Base-by-base conservation (phyloP, 2,888 invertebrate genomes). In the Cyrtodaria siliqua region DNA sequence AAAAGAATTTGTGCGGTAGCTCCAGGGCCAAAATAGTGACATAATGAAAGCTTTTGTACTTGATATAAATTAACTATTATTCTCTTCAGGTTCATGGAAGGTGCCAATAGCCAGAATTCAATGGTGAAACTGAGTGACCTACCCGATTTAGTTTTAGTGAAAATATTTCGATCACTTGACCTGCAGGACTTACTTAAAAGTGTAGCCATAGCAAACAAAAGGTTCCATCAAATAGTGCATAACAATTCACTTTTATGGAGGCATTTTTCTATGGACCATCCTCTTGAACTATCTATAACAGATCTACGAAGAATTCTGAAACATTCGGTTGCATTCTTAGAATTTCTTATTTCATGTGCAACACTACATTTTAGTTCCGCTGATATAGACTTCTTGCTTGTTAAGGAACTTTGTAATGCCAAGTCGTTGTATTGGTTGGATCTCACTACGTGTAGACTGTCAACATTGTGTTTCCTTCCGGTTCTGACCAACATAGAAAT, bases 401-500 rank as follows among this genome's bases (percentile, higher is more conserved):
- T 40, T 26, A 68, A 4, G 3, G 42, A 52, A 29, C 44, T 61
- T 18, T 27, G 59, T 52, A 52, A 52, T 2, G 38, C 68, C 9
- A 69, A 44, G 14, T 27, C 20, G 2, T 18, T 68, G 40, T 61
- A 59, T 56, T 73, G 67, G 73, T 40, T 61, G 16, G 73, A 57
- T 61, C 53, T n/a, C n/a, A n/a, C n/a, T n/a, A n/a, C n/a, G n/a
- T n/a, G n/a, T n/a, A n/a, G n/a, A n/a, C n/a, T n/a, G 40, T 68
- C 57, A 27, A 57, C 74, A 38, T 55, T 69, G 38, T 63, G 63
- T 38, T 63, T 63, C 40, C 40, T 63, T 14, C 49, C 33, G n/a
- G 52, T 33, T 16, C 6, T 59, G 24, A 27, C 63, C 29, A 63
- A 67, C 16, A 16, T 74, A 14, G 53, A 69, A 33, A 60, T 68